Conservation (phyloP, 2,888 invertebrate genomes). For the Tinea pellionella region DNA sequence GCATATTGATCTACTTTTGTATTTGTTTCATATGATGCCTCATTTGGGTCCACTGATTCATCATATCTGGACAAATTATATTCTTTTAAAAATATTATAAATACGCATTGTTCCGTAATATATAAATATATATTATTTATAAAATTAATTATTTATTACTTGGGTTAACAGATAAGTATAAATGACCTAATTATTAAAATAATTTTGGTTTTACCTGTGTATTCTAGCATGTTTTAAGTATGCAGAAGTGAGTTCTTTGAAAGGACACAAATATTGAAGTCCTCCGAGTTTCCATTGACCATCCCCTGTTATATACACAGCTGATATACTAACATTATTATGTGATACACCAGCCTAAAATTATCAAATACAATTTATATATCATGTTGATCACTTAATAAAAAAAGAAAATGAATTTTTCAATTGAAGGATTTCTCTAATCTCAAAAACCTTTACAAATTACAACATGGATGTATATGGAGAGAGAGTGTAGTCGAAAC, state of each 20-base stretch:
- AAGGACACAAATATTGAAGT: slow-evolving; percentile 81
- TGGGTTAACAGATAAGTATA: too few species aligned
- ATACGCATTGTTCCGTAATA: too few species aligned
- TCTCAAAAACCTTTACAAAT: too few species aligned
- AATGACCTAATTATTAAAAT: too few species aligned
- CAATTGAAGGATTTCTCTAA: too few species aligned
- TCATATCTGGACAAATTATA: slow-evolving; percentile 68
- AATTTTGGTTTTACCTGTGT: slow-evolving; percentile 64
- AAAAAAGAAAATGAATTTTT: slow-evolving; percentile 14
- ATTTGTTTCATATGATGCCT: slow-evolving; percentile 66
- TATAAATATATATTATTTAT: too few species aligned
- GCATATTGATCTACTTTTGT: slow-evolving; percentile 81
- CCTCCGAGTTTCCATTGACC: slow-evolving; percentile 91
- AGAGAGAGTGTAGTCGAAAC: too few species aligned
- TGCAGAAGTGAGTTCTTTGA: slow-evolving; percentile 72
- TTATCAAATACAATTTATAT: background rate
- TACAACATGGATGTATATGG: too few species aligned
- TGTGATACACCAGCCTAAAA: slow-evolving; percentile 79
- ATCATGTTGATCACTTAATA: background rate
- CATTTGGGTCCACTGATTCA: slow-evolving; percentile 78
- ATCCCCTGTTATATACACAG: slow-evolving; percentile 85
- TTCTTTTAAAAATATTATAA: background rate
- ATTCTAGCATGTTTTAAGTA: slow-evolving; percentile 76
- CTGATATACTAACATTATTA: slow-evolving; percentile 83
- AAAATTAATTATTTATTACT: too few species aligned